Percentiles rank a stretch among this genome's conserved stretches.
These are phyloP conservation scores for Stichodactyla helianthus DNA, from an alignment of 64 coral and sea anemone genomes.

Conservation along the genomic window DNA sequence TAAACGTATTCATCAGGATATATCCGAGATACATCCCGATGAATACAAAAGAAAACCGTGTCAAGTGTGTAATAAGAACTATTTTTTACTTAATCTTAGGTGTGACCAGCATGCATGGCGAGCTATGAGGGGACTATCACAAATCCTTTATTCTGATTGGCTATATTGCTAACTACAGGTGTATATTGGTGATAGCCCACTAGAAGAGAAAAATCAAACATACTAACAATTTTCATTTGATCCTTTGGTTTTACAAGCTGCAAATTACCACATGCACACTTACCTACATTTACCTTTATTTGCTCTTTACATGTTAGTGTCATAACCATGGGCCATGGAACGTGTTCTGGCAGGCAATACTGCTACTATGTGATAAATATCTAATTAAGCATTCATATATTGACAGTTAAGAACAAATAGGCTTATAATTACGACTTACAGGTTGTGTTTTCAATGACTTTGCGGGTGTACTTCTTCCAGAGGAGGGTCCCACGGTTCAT, in stretches of 20 bases:
- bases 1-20: too few species aligned
- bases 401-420: not conserved
- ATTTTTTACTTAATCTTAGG: too few species aligned
- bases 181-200: too few species aligned
- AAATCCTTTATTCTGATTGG: too few species aligned
- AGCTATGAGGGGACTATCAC: too few species aligned
- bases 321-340: not conserved
- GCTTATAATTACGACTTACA: constrained; percentile 32
- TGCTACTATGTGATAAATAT: constrained; percentile 13
- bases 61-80: too few species aligned
- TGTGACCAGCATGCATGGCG: too few species aligned
- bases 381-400: not conserved
- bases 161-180: too few species aligned
- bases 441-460: constrained; percentile 68
- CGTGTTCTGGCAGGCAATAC: not conserved
- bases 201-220: not conserved
- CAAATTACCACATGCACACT: not conserved
- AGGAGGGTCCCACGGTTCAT: constrained; percentile 72
- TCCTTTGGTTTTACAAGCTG: not conserved
- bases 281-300: not conserved
- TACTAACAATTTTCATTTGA: not conserved
- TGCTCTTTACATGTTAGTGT: constrained; percentile 5
- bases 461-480: constrained; percentile 83
- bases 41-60: too few species aligned
- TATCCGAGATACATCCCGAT: too few species aligned